Base-by-base conservation (phyloP, 37 sponge, comb jelly and placozoan species). In the Bolinopsis microptera region DNA sequence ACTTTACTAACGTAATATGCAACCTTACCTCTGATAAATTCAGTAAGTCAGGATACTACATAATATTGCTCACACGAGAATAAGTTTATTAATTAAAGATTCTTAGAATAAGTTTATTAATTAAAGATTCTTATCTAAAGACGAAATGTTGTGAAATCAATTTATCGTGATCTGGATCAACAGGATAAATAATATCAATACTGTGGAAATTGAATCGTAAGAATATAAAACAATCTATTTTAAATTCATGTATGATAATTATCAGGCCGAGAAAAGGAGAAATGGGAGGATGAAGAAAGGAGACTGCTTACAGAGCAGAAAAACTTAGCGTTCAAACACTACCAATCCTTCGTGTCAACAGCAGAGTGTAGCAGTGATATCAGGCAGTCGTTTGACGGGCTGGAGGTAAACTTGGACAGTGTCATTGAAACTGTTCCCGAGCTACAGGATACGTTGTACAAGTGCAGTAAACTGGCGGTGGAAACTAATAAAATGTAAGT, bases 401-500 rank as follows among this genome's bases (percentile, higher is more conserved):
- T 86, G 61, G 90, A 86, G 26, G 61, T 24, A 26, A 35, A 39
- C 38, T 34, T 86, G 90, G 41, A 18, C 8, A 86, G 30, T 2
- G 90, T 86, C 1, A 40, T 86, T 0, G 90, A 41, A 24, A 86
- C 90, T 86, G 90, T 86, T 86, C 90, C 90, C 23, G 30, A 41
- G 30, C 41, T 86, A 2, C 35, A 33, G 30, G 61, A 86, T 0
- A 24, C 90, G 1, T 25, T 86, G 26, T 0, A 40, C 21, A 13
- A 40, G 25, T 86, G 90, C 61, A 86, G 61, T 26, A 39, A 86
- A 41, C 61, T 41, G 0, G 90, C 90, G 37, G 61, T 86, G 13
- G 1, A 86, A 23, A 86, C 90, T 41, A 86, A 86, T 48, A 86
- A 86, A 86, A 38, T 39, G 90, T 86, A 34, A 86, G 90, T 72